Evolutionary conservation across 1,140 invertebrate genomes (phyloP).

Genomic region (Trachymyrmex septentrionalis): DNA sequence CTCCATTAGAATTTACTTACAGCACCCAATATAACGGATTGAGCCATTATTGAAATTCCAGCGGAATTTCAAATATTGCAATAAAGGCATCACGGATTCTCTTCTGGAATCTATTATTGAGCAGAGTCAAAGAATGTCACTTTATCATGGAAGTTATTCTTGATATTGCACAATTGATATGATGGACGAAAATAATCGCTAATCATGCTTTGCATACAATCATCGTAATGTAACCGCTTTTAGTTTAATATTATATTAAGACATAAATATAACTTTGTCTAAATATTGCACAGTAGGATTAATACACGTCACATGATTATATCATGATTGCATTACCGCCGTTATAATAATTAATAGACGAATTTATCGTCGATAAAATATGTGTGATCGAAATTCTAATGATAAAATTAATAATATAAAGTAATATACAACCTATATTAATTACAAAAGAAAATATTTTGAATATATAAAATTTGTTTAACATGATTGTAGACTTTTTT

Average conservation of each 20-base stretch:
- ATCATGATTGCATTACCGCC: background rate
- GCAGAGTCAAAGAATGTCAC: constrained; percentile 57
- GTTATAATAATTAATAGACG: constrained; percentile 19
- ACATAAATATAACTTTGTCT: constrained; percentile 31
- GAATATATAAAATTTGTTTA: background rate
- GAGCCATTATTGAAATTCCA: constrained; percentile 53
- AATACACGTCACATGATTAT: background rate
- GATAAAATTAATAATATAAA: constrained; percentile 18
- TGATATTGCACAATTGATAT: constrained; percentile 46
- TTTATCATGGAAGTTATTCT: constrained; percentile 52
- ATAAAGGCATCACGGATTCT: constrained; percentile 49
- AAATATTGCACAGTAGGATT: constrained; percentile 22
- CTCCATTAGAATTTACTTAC: constrained; percentile 50
- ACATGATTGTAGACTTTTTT: background rate
- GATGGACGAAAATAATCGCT: constrained; percentile 42
- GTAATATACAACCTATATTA: constrained; percentile 3
- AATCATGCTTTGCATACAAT: constrained; percentile 36
- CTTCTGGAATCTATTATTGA: constrained; percentile 60
- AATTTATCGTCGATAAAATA: background rate
- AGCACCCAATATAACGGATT: constrained; percentile 43
- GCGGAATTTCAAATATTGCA: constrained; percentile 54
- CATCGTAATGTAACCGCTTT: constrained; percentile 21
- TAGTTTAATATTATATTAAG: constrained; percentile 27
- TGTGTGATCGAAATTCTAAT: background rate
- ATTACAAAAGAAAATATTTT: background rate